phyloP scores from a whole-genome alignment of 2,797 vertebrate species.

The Echeneis naucrates region DNA sequence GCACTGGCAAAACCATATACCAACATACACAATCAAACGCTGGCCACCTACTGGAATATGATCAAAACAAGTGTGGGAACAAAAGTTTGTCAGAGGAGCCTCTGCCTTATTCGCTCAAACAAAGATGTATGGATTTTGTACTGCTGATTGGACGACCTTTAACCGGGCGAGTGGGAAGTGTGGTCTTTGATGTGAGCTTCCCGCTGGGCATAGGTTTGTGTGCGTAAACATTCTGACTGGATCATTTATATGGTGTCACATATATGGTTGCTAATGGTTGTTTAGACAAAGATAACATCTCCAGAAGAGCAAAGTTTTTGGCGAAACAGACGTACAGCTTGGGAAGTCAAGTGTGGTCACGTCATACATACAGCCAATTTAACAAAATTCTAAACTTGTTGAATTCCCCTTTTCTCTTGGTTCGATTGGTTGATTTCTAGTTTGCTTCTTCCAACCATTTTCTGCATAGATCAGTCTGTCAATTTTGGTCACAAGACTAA shows the following conservation, averaged over 20 bases:
- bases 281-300: constrained; percentile 36
- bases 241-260: constrained; percentile 40
- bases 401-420: background rate
- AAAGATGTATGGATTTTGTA: constrained; percentile 58
- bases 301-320: background rate
- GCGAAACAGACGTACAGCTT: constrained; percentile 3
- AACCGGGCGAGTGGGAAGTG: constrained; percentile 54
- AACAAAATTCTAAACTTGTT: background rate
- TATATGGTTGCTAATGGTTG: constrained; percentile 28
- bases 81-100: constrained; percentile 50
- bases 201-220: constrained; percentile 61
- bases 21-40: constrained; percentile 57
- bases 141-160: constrained; percentile 61
- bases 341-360: background rate
- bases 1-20: constrained; percentile 55
- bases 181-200: constrained; percentile 61
- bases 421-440: background rate
- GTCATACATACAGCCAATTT: background rate
- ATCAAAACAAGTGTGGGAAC: constrained; percentile 65
- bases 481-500: background rate
- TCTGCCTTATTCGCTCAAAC: constrained; percentile 32
- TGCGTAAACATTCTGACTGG: constrained; percentile 55
- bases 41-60: constrained; percentile 55
- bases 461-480: background rate
- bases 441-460: background rate